phyloP scores from a whole-genome alignment of 2,113 vertebrate genomes.

The Motacilla alba region DNA sequence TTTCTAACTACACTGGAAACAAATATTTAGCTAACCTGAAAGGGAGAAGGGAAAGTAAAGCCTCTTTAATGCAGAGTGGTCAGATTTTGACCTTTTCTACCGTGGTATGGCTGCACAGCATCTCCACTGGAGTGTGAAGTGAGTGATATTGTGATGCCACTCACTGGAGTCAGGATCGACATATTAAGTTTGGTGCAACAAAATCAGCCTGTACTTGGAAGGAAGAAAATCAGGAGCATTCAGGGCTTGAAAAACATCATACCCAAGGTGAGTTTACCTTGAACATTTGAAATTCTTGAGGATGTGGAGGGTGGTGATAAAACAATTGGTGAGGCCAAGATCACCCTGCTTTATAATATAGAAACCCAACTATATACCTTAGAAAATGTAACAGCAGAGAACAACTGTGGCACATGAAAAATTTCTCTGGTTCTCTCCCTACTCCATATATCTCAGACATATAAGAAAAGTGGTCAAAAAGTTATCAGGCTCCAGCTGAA shows the following conservation, averaged over 20 bases:
- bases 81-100: not conserved
- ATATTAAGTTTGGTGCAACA: not conserved
- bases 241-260: not conserved
- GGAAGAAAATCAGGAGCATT: not conserved
- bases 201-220: not conserved
- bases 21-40: not conserved
- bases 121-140: not conserved
- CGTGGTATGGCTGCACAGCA: fast-evolving
- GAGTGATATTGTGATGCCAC: not conserved
- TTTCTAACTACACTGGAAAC: not conserved
- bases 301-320: not conserved
- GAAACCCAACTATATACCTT: not conserved
- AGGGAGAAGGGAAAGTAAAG: not conserved
- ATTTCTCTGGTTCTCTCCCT: not conserved
- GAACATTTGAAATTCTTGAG: not conserved
- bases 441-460: not conserved
- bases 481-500: not conserved
- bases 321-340: not conserved
- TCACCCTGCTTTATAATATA: not conserved
- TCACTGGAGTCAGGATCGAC: not conserved
- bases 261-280: not conserved
- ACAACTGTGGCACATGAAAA: not conserved
- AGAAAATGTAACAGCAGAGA: not conserved
- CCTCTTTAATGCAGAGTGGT: not conserved
- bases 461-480: not conserved